Conservation (phyloP, 2,113 vertebrate genomes). For the Odontesthes bonariensis region DNA sequence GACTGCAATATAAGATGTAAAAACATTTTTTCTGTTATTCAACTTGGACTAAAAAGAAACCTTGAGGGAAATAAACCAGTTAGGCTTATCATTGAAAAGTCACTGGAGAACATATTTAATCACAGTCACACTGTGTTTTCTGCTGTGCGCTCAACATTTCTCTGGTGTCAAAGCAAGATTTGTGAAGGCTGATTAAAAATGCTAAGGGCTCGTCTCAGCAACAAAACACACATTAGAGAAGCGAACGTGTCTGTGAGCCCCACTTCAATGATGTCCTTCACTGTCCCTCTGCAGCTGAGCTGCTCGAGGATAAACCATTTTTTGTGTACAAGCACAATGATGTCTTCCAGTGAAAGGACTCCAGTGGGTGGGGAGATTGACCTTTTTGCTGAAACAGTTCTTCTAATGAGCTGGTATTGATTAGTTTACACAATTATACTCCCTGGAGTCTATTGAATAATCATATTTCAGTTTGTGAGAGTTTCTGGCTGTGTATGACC, state of each 20-base stretch:
- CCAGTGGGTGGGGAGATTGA: slow-evolving; percentile 40
- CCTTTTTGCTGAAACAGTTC: slow-evolving; percentile 60
- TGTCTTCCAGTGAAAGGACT: slow-evolving; percentile 26
- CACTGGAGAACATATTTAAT: background rate
- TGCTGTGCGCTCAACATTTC: slow-evolving; percentile 3
- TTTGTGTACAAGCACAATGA: background rate
- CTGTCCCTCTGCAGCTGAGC: background rate
- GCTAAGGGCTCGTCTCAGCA: slow-evolving; percentile 7
- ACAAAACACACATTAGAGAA: slow-evolving; percentile 1
- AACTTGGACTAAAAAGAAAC: background rate
- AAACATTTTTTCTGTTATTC: background rate
- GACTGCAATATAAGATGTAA: background rate
- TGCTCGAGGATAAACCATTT: background rate
- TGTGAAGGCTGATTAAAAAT: background rate
- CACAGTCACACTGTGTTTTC: background rate
- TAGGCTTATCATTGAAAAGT: background rate
- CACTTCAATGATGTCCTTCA: background rate
- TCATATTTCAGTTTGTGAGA: slow-evolving; percentile 35
- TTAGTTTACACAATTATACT: slow-evolving; percentile 69
- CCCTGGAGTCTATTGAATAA: slow-evolving; percentile 67
- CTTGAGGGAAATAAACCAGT: background rate
- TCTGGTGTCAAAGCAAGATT: background rate
- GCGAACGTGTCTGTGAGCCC: background rate
- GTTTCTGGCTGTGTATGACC: slow-evolving; percentile 1
- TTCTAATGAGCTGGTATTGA: slow-evolving; percentile 71